Evolutionary conservation across 1,140 invertebrate genomes (phyloP), one percentile per base, ranked within the genome.

Genomic region (Caenorhabditis inopinata): DNA sequence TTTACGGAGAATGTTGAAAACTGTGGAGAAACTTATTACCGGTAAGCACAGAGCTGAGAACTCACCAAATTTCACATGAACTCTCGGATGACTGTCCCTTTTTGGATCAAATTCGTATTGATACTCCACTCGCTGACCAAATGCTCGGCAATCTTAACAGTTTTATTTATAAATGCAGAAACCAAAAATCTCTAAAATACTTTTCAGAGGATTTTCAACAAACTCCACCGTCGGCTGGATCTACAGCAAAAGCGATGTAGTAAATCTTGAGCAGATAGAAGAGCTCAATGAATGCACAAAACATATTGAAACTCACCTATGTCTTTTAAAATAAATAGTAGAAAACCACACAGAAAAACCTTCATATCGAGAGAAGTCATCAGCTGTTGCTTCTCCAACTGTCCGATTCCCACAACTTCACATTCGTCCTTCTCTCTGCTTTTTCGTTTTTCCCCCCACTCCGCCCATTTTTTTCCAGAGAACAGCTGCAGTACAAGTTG

Each of bases 91-190:
- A 6, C 14, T 35, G 32, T 47, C 53, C 42, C 38, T 62, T 53
- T 62, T 78, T n/a, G 76, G 76, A 46, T 78, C 76, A 14, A 58
- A 78, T 49, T 78, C 76, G 23, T 58, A 78, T 27, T 53, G 76
- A 32, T 78, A 78, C 47, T 78, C 76, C 0, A 78, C 47, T n/a
- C 49, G n/a, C 16, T 78, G 76, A 23, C 49, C 76, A 29, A 78
- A 78, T 11, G 76, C 32, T 21, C 76, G 32, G 7, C 35, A 25
- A 27, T 42, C 76, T 78, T 14, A 46, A 78, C 45, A 53, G 14
- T 1, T 14, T 42, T 42, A 42, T n/a, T n/a, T n/a, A n/a, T n/a
- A n/a, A n/a, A n/a, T n/a, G n/a, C n/a, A n/a, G n/a, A n/a, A n/a
- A n/a, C n/a, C n/a, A n/a, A n/a, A n/a, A n/a, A n/a, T n/a, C n/a